phyloP scores from a whole-genome alignment of 1,140 invertebrate genomes.

The Zaprionus ghesquierei region DNA sequence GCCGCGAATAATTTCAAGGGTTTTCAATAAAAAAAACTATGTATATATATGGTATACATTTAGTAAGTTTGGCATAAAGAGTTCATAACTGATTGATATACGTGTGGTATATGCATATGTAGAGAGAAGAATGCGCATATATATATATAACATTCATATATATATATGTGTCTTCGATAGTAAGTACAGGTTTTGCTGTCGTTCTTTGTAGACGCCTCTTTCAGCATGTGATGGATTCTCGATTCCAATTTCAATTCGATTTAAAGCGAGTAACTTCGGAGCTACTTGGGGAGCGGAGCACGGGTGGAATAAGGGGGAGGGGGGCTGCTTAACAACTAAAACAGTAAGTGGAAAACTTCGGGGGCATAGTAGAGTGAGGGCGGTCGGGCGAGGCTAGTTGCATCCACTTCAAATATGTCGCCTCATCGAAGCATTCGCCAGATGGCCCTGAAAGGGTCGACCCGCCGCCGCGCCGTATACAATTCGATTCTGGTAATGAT shows the following conservation, averaged over 20 bases:
- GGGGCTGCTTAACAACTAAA: constrained; percentile 12
- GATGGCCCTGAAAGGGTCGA: constrained; percentile 3
- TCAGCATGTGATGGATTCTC: background rate
- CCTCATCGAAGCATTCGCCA: constrained; percentile 19
- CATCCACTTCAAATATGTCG: constrained; percentile 18
- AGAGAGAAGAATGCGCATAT: constrained; percentile 1
- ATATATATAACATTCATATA: constrained; percentile 13
- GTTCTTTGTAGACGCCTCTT: background rate
- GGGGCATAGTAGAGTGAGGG: background rate
- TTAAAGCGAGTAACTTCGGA: background rate
- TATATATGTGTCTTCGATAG: background rate
- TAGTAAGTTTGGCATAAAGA: constrained; percentile 60
- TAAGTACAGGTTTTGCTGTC: background rate
- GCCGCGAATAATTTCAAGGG: background rate
- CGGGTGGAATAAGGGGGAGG: too few species aligned
- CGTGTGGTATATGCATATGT: background rate
- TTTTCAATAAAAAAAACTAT: background rate
- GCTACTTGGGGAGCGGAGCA: too few species aligned
- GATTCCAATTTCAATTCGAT: background rate
- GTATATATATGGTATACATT: constrained; percentile 33
- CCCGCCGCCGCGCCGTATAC: constrained; percentile 6
- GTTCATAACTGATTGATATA: background rate
- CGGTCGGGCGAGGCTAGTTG: background rate
- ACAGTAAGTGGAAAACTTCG: constrained; percentile 10
- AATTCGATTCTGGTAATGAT: constrained; percentile 23